Evolutionary conservation across 2,888 invertebrate genomes (phyloP), one percentile per base, ranked within the genome.

Genomic region (Chrysodeixis includens): DNA sequence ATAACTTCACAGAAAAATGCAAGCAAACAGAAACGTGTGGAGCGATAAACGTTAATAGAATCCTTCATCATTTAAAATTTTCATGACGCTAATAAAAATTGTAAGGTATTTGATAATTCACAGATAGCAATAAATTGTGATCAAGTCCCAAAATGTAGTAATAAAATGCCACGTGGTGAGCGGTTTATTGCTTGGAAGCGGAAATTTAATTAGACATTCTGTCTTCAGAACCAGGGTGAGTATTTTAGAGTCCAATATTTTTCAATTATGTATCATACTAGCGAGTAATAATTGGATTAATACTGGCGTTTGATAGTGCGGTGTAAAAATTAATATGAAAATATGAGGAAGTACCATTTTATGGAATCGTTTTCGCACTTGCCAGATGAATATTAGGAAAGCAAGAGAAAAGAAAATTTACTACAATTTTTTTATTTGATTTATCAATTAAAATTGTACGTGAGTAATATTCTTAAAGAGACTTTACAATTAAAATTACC

Each of bases 81-180:
- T 74, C 65, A 74, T 82, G 79, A 69, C 63, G 64, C 64, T 66
- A 54, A 54, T 75, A 78, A 79, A 74, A 65, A 59, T 4, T 53
- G 54, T 55, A 46, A 74, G 69, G 73, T 78, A 79, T 83, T 84
- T 81, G 83, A 84, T 83, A 86, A 84, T 84, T 85, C 78, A 76
- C 82, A 86, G 84, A 83, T 76, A 74, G 74, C 83, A 69, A 87
- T 90, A 90, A 91, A 89, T 90, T 88, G 78, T 85, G 79, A 90
- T 90, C 83, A 88, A 84, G 82, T 78, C 81, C 81, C 73, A 82
- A 88, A 89, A 87, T 86, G 81, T 79, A 81, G 87, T 77, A 87
- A 87, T 90, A 89, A 90, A 90, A 83, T 74, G 84, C 83, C 90
- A 88, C 89, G 88, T 89, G 90, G 87, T 87, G 84, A 82, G 85